These are phyloP conservation scores for Apogon talboti DNA, from an alignment of 2,797 vertebrate genomes.

Conservation along the genomic window DNA sequence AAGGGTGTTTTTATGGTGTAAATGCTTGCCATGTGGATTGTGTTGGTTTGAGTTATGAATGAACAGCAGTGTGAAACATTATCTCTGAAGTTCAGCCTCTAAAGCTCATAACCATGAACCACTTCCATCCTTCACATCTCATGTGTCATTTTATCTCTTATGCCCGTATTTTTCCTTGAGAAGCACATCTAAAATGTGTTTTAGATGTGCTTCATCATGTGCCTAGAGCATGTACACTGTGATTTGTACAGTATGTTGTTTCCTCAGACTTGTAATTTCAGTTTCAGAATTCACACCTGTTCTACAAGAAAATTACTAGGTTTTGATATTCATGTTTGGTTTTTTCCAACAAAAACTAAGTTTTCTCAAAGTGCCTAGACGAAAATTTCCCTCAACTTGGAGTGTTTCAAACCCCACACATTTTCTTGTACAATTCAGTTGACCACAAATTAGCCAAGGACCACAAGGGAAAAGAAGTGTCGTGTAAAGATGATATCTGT, in stretches of 20 bases:
- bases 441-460: slow-evolving; percentile 56
- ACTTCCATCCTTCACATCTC: neutral
- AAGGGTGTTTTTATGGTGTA: neutral
- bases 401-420: slow-evolving; percentile 28
- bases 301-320: slow-evolving; percentile 67
- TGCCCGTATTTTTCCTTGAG: slow-evolving; percentile 4
- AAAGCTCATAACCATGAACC: neutral
- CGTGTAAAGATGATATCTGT: slow-evolving; percentile 5
- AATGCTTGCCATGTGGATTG: slow-evolving; percentile 20
- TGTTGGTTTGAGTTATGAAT: neutral
- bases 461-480: slow-evolving; percentile 30
- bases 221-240: slow-evolving; percentile 22
- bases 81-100: neutral
- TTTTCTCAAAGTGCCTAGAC: slow-evolving; percentile 16
- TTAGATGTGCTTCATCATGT: slow-evolving; percentile 10
- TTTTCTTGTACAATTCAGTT: slow-evolving; percentile 37
- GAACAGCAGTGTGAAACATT: neutral
- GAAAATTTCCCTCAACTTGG: slow-evolving; percentile 55
- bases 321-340: slow-evolving; percentile 32
- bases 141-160: neutral
- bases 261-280: slow-evolving; percentile 53
- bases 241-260: slow-evolving; percentile 56
- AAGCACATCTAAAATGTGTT: slow-evolving; percentile 11
- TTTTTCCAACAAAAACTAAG: slow-evolving; percentile 37
- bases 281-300: slow-evolving; percentile 68